Evolutionary conservation across 53 echinoderm and acorn worm species (phyloP).

Genomic region (Crossaster papposus): DNA sequence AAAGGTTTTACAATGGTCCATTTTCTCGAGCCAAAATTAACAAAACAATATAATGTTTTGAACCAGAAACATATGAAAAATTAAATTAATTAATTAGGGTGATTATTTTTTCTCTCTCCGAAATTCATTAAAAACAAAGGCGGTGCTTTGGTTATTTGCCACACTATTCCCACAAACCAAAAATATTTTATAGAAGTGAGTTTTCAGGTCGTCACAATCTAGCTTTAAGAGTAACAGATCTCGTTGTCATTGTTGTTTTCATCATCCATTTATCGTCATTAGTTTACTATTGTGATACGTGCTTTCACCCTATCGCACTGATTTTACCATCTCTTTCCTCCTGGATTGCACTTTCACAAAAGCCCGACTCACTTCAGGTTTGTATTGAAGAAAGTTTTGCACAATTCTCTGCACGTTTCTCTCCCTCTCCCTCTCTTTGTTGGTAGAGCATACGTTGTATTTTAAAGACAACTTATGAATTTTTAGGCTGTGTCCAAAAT

Average conservation of each 20-base stretch:
- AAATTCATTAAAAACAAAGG: too few relatives aligned
- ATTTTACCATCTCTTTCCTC: slow-evolving; percentile 23
- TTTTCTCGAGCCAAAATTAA: too few relatives aligned
- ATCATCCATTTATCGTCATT: not conserved
- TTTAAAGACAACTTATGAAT: too few relatives aligned
- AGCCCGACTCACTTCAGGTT: slow-evolving; percentile 51
- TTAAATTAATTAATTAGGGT: too few relatives aligned
- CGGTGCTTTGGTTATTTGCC: too few relatives aligned
- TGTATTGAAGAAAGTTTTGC: slow-evolving; percentile 5
- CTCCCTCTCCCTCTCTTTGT: not conserved
- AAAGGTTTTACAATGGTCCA: too few relatives aligned
- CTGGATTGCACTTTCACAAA: slow-evolving; percentile 11
- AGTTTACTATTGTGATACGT: not conserved
- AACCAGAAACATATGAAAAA: too few relatives aligned
- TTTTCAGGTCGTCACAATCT: too few relatives aligned
- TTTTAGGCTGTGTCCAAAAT: too few relatives aligned
- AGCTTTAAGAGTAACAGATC: not conserved
- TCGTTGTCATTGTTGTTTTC: not conserved
- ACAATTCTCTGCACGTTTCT: slow-evolving; percentile 6
- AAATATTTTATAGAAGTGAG: too few relatives aligned
- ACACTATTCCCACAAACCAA: not conserved
- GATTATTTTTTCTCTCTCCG: too few relatives aligned
- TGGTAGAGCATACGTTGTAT: not conserved
- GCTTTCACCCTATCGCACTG: slow-evolving; percentile 7
- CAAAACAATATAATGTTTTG: too few relatives aligned